Evolutionary conservation across 1,140 invertebrate species (phyloP), one percentile per base, ranked within the genome.

Genomic region (Amphibalanus amphitrite): DNA sequence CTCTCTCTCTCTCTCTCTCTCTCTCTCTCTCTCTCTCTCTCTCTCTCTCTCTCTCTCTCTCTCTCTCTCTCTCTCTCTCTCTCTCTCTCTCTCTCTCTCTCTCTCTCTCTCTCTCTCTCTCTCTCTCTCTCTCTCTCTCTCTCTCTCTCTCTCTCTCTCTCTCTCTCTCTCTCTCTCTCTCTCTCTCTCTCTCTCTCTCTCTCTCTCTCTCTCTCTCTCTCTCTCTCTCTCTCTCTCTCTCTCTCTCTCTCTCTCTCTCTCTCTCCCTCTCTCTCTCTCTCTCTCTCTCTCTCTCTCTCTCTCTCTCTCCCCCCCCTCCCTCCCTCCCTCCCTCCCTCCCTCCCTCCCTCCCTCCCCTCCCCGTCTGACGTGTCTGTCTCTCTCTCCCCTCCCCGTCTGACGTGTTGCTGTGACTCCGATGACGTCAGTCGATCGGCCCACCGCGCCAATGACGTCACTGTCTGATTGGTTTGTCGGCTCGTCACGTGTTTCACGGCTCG

Each of bases 231-330:
- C 69, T 28, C 26, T 0, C 23, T 67, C 25, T 33, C 29, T 26
- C 72, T 28, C 29, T 38, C 28, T 33, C 38, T 33, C 23, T 33
- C 38, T n/a, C 33, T 72, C 40, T 8, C 68, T 72, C 28, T 23
- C 38, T 10, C 38, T 29, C 47, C 13, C 25, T 38, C 29, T 25
- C 40, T 67, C 71, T 71, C 23, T 28, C n/a, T 73, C 29, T 17
- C 20, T 72, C 64, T 67, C 70, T 26, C 68, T 33, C 26, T 28
- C 38, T 30, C 64, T 72, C 47, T 65, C 23, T 25, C 70, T 70
- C 70, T n/a, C 65, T 72, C 70, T n/a, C 25, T 65, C n/a, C 15
- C 17, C 20, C 17, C 28, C 71, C 67, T 33, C 13, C 26, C 4
- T 15, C 30, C 30, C 3, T 70, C 33, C 6, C 28, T 47, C 59